Evolutionary conservation across 2,888 invertebrate species (phyloP), one percentile per base, ranked within the genome.

Genomic region (Erebia palarica): DNA sequence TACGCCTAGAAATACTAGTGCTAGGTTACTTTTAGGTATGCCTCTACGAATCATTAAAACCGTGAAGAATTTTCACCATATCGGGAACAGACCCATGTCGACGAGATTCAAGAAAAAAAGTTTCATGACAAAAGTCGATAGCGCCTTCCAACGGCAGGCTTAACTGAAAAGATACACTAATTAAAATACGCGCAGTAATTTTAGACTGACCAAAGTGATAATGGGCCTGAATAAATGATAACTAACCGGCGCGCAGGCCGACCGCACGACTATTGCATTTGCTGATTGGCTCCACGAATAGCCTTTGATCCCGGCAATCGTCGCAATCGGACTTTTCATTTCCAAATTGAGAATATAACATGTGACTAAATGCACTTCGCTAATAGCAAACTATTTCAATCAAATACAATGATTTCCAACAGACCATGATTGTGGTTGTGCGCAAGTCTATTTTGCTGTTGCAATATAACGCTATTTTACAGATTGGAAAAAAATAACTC

Each of bases 181-280:
- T 68, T 58, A 70, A 10, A 16, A 10, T 49, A 69, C 44, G 64
- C 44, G 64, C 69, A 70, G 73, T 75, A 75, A 77, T 73, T 70
- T 72, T 47, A 76, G 72, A 69, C 68, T 65, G 71, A 63, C 69
- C 53, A 70, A 66, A 78, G 84, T 77, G 83, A 85, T 86, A 87
- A 87, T 86, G 83, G 77, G 80, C 49, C 73, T 87, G 86, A 87
- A 87, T 87, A 84, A 86, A 78, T 84, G 80, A 86, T 84, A 78
- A 16, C 21, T 8, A 27, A 49, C 67, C 65, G 69, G 75, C 70
- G 68, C 78, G 70, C 80, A 81, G 84, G 82, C 78, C 65, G 61
- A 75, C 73, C 71, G 69, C 72, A 75, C 65, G 71, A 63, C 71
- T 57, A 70, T 59, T 63, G 58, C 65, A 66, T 71, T 72, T 70